phyloP scores from a whole-genome alignment of 2,113 vertebrate species.

The Theristicus caerulescens region DNA sequence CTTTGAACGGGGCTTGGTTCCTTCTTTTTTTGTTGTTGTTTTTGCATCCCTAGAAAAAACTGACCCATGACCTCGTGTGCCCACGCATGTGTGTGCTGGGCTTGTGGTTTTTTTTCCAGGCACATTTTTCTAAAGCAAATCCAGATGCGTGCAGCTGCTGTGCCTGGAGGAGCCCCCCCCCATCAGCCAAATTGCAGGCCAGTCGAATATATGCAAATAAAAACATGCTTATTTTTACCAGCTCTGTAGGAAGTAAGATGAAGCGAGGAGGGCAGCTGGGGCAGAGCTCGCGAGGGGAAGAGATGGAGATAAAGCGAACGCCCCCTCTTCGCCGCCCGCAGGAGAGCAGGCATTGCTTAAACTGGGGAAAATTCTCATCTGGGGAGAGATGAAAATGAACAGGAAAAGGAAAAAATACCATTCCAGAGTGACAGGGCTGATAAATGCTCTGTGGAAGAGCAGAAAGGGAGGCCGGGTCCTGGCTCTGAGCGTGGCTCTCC shows the following conservation, averaged over 20 bases:
- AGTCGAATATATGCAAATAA: neutral
- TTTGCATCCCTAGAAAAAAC: neutral
- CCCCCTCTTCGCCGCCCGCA: neutral
- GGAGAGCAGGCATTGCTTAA: neutral
- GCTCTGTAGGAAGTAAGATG: slow-evolving; percentile 18
- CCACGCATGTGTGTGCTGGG: neutral
- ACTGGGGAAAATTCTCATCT: neutral
- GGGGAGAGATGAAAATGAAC: neutral
- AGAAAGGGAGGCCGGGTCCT: neutral
- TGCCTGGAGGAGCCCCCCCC: neutral
- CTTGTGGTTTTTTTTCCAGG: neutral
- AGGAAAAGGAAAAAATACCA: neutral
- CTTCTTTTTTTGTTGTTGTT: neutral
- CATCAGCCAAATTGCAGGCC: neutral
- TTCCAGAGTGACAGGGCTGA: slow-evolving; percentile 33
- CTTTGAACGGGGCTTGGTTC: neutral
- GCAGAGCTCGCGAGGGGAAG: neutral
- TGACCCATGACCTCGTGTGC: rapidly evolving
- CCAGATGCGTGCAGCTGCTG: slow-evolving; percentile 62
- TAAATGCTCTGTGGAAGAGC: neutral
- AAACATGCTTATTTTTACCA: slow-evolving; percentile 55
- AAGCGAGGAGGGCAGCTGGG: neutral
- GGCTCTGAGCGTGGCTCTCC: neutral
- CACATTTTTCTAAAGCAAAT: slow-evolving; percentile 9
- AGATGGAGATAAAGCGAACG: neutral